phyloP scores from a whole-genome alignment of 2,113 vertebrate genomes.

The Nycticryphes semicollaris region DNA sequence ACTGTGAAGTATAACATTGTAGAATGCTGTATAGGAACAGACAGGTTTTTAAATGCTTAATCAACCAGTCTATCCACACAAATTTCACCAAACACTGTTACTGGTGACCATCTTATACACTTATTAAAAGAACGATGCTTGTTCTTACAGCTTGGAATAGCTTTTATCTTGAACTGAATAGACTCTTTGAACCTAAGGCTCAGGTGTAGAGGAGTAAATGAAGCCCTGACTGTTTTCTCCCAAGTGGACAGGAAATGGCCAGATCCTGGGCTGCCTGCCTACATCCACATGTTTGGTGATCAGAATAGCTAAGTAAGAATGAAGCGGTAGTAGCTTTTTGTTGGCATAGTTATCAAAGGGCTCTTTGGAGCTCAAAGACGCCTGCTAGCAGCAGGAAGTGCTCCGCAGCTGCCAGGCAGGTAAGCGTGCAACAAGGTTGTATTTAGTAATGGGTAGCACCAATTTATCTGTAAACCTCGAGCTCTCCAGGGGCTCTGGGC shows the following conservation, averaged over 20 bases:
- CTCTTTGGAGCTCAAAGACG: neutral
- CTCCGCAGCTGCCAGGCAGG: constrained; percentile 9
- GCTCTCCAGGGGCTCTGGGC: neutral
- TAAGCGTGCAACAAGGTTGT: neutral
- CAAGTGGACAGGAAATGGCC: neutral
- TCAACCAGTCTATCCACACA: neutral
- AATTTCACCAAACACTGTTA: neutral
- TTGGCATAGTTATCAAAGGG: constrained; percentile 15
- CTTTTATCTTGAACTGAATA: constrained; percentile 15
- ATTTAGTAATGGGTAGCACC: neutral
- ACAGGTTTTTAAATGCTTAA: constrained; percentile 15
- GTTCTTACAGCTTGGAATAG: neutral
- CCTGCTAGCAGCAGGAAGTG: neutral
- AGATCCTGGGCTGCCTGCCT: neutral
- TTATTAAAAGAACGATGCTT: neutral
- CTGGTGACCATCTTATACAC: neutral
- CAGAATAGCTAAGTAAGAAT: neutral
- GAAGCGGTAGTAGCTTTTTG: neutral
- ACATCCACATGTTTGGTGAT: neutral
- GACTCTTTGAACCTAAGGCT: neutral
- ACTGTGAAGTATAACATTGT: neutral
- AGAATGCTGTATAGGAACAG: neutral
- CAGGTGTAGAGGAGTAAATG: neutral
- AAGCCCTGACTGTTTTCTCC: neutral
- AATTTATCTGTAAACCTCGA: constrained; percentile 32